Evolutionary conservation across 2,113 vertebrate species (phyloP).

Genomic region (Monarcha castaneiventris): DNA sequence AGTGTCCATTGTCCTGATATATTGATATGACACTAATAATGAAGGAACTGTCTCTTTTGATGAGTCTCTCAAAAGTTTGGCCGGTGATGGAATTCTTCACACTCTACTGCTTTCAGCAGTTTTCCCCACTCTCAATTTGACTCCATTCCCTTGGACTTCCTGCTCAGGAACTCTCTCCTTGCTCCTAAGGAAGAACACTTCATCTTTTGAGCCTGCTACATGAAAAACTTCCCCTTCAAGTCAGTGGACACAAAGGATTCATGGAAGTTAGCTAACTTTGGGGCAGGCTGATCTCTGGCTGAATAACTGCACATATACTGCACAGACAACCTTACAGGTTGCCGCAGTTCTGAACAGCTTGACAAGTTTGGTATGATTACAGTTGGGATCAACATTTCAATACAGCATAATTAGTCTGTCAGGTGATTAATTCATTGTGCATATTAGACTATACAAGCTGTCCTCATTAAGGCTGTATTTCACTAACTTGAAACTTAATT

Average conservation of each 20-base stretch:
- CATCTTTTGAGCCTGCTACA: background rate
- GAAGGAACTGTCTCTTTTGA: background rate
- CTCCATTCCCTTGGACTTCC: background rate
- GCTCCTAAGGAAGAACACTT: background rate
- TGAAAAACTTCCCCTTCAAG: background rate
- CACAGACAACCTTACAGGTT: background rate
- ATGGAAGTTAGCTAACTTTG: background rate
- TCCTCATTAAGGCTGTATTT: slow-evolving; percentile 8
- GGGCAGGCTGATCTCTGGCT: background rate
- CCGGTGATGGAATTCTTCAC: background rate
- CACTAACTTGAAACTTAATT: slow-evolving; percentile 9
- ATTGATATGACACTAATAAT: background rate
- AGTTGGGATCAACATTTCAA: slow-evolving; percentile 15
- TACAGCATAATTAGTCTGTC: background rate
- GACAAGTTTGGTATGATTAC: background rate
- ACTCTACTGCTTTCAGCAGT: background rate
- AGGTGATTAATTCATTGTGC: slow-evolving; percentile 40
- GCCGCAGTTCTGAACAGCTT: background rate
- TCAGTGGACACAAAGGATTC: background rate
- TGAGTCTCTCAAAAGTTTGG: background rate
- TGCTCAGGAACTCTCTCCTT: background rate
- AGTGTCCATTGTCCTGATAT: background rate
- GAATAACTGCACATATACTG: background rate
- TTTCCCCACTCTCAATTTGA: background rate
- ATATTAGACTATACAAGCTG: slow-evolving; percentile 4